phyloP scores from a whole-genome alignment of 2,113 vertebrate species.

The Pseudolaguvia tuberculata region DNA sequence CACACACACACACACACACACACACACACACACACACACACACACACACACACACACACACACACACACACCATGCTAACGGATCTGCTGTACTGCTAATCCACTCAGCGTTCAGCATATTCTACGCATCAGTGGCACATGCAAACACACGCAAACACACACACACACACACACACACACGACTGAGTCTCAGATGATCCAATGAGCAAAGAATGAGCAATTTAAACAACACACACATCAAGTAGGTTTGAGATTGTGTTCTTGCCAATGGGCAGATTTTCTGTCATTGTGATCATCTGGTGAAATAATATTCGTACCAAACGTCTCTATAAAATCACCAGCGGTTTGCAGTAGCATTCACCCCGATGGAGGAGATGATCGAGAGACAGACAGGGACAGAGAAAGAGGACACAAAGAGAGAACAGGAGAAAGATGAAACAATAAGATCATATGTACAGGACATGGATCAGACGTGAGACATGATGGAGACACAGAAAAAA shows the following conservation, averaged over 20 bases:
- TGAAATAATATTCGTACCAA: conserved; percentile 80
- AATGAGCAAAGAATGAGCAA: conserved; percentile 69
- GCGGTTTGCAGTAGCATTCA: conserved; percentile 82
- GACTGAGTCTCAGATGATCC: conserved; percentile 64
- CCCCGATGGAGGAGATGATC: conserved; percentile 81
- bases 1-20: too few species aligned
- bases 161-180: conserved; percentile 53
- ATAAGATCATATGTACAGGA: conserved; percentile 58
- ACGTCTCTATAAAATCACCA: conserved; percentile 83
- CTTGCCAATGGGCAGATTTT: conserved; percentile 34
- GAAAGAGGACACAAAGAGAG: conserved; percentile 47
- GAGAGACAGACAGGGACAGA: conserved; percentile 68
- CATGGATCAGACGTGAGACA: conserved; percentile 52
- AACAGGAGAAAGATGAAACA: conserved; percentile 60
- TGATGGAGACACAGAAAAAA: conserved; percentile 4
- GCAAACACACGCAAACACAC: conserved; percentile 26
- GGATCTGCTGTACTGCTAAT: conserved; percentile 2
- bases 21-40: too few species aligned
- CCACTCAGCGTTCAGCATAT: background rate
- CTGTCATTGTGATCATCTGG: conserved; percentile 70
- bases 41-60: too few species aligned
- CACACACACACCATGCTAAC: conserved; percentile 7
- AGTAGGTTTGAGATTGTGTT: background rate
- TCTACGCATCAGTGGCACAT: conserved; percentile 23
- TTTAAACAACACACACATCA: conserved; percentile 8